phyloP scores from a whole-genome alignment of 2,797 vertebrate species.

The Melanotaenia pygmaea region DNA sequence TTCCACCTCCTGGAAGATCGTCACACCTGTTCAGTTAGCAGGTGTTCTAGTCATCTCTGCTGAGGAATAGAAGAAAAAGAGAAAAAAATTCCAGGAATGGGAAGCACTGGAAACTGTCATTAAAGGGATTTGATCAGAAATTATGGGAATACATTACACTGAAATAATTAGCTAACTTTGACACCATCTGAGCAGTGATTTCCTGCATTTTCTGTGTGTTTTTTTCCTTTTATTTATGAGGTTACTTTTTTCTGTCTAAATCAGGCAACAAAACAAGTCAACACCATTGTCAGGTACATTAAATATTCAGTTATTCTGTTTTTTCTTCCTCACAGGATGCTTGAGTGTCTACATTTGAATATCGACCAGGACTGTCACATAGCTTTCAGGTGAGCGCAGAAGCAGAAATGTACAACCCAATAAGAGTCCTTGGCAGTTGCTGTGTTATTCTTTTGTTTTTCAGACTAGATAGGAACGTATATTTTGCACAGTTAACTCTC shows the following conservation, averaged over 20 bases:
- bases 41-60: conserved; percentile 57
- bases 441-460: conserved; percentile 74
- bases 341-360: conserved; percentile 81
- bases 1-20: conserved; percentile 51
- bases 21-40: conserved; percentile 79
- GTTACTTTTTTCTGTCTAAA: conserved; percentile 46
- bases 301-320: conserved; percentile 83
- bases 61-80: not conserved
- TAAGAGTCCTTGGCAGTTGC: conserved; percentile 70
- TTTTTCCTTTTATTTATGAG: conserved; percentile 44
- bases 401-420: conserved; percentile 77
- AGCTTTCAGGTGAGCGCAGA: conserved; percentile 77
- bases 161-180: conserved; percentile 51
- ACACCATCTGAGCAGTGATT: conserved; percentile 24
- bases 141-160: conserved; percentile 37
- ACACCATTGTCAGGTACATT: conserved; percentile 75
- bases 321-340: conserved; percentile 67
- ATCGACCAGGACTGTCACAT: conserved; percentile 79
- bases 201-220: conserved; percentile 2
- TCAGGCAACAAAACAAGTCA: conserved; percentile 78
- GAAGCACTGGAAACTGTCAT: conserved; percentile 42
- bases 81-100: conserved; percentile 44
- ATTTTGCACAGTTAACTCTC: conserved; percentile 50
- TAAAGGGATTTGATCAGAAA: conserved; percentile 49
- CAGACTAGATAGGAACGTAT: conserved; percentile 55